Evolutionary conservation across 2,797 vertebrate species (phyloP).

Genomic region (Danio kyathit): DNA sequence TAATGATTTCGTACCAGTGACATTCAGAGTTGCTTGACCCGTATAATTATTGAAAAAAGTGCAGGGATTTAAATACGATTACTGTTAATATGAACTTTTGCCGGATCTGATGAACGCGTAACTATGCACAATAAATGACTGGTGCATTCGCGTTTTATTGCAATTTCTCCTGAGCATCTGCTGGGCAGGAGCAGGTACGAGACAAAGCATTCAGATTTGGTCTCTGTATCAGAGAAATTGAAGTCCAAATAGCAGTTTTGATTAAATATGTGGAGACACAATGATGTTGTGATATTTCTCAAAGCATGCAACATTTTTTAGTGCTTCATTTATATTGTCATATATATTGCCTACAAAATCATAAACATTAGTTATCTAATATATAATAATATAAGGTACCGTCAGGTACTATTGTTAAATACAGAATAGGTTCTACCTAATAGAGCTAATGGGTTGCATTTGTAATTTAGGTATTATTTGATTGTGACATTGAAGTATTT

Average conservation of each 20-base stretch:
- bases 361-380: not conserved
- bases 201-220: not conserved
- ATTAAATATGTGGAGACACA: not conserved
- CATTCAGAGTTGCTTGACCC: not conserved
- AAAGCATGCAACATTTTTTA: not conserved
- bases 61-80: not conserved
- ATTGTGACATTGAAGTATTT: not conserved
- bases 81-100: constrained; percentile 25
- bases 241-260: not conserved
- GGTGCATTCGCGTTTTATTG: not conserved
- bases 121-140: not conserved
- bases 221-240: not conserved
- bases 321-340: not conserved
- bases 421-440: not conserved
- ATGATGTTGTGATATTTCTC: not conserved
- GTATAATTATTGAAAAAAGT: not conserved
- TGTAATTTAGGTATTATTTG: not conserved
- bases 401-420: not conserved
- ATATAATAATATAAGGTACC: not conserved
- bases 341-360: not conserved
- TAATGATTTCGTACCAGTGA: not conserved
- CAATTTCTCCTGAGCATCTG: not conserved
- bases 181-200: not conserved
- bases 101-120: not conserved
- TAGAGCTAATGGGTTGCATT: not conserved